Conservation (phyloP, 1,140 invertebrate species). For the Ceratitis capitata region DNA sequence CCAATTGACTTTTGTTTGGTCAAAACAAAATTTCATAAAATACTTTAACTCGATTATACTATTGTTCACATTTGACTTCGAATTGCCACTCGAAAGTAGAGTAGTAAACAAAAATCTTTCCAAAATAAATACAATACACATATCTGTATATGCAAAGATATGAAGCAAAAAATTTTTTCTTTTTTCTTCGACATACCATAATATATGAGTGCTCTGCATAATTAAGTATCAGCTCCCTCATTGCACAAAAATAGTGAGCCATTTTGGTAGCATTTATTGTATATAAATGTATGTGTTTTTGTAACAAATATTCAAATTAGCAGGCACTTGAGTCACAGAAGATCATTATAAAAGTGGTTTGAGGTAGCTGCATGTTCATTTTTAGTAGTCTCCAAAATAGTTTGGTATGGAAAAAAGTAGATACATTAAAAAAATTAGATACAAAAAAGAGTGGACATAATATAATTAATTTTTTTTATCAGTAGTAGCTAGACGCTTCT, state of each 20-base stretch:
- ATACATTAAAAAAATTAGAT: too few species aligned
- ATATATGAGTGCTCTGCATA: background rate
- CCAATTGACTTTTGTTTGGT: constrained; percentile 1
- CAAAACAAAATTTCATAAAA: background rate
- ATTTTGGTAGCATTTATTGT: too few species aligned
- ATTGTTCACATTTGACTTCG: too few species aligned
- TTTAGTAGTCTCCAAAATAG: too few species aligned
- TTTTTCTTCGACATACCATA: background rate
- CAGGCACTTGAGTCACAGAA: background rate
- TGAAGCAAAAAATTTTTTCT: background rate
- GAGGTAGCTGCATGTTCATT: background rate
- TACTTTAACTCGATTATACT: constrained; percentile 5
- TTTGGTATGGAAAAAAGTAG: too few species aligned
- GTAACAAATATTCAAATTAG: background rate
- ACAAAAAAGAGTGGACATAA: too few species aligned
- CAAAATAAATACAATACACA: background rate
- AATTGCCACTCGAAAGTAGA: background rate
- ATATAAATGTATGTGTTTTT: background rate
- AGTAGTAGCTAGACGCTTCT: too few species aligned
- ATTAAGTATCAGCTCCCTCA: constrained; percentile 2
- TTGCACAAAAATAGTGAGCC: background rate
- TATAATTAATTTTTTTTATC: too few species aligned
- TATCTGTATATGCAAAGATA: background rate
- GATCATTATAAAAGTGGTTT: background rate
- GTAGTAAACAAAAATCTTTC: constrained; percentile 19